phyloP scores from a whole-genome alignment of 2,888 invertebrate genomes.

The Nezara viridula region DNA sequence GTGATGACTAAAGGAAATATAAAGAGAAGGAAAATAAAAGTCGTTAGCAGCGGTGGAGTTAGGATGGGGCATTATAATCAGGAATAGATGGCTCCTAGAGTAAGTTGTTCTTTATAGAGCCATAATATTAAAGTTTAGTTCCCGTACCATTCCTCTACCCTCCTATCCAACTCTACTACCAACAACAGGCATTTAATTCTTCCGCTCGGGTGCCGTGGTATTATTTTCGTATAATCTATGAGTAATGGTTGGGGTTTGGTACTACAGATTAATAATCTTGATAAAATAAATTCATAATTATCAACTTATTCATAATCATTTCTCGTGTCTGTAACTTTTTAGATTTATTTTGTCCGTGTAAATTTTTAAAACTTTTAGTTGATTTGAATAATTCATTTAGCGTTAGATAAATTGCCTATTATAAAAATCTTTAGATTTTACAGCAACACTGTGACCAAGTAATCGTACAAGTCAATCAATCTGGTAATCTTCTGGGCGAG shows the following conservation, averaged over 20 bases:
- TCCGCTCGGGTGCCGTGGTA: neutral
- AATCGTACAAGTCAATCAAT: too few species aligned
- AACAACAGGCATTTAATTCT: neutral
- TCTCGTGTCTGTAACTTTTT: too few species aligned
- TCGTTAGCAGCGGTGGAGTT: neutral
- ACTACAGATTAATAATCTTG: neutral
- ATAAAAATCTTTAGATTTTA: too few species aligned
- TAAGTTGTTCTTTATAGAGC: constrained; percentile 11
- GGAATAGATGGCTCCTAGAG: neutral
- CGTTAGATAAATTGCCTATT: too few species aligned
- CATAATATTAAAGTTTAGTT: constrained; percentile 3
- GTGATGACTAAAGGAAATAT: neutral
- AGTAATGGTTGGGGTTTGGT: neutral
- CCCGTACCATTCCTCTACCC: neutral
- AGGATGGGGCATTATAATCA: neutral
- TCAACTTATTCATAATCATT: too few species aligned
- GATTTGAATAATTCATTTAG: too few species aligned
- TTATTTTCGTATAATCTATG: neutral
- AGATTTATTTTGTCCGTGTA: too few species aligned
- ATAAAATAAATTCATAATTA: too few species aligned
- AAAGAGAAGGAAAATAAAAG: neutral
- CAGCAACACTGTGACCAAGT: too few species aligned
- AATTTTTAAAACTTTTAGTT: too few species aligned
- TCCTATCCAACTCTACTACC: neutral
- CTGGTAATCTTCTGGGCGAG: too few species aligned